These are phyloP conservation scores for Cuniculus paca DNA, from an alignment of 2,797 vertebrate species.

Conservation along the genomic window DNA sequence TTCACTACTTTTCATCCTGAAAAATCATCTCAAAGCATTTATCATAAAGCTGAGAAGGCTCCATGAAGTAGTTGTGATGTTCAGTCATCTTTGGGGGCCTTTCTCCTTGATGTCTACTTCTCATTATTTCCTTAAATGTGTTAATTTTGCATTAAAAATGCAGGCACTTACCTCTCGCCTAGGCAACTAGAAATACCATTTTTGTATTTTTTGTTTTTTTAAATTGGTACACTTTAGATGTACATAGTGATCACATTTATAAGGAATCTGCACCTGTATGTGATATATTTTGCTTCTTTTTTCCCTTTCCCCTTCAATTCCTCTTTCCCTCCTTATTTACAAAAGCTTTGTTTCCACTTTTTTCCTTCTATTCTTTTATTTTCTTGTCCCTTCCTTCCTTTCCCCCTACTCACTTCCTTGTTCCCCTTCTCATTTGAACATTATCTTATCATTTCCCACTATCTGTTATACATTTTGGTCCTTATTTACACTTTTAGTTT, in stretches of 20 bases:
- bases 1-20: neutral
- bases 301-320: too few species aligned
- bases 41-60: neutral
- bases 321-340: too few species aligned
- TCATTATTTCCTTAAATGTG: neutral
- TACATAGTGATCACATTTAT: neutral
- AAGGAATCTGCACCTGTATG: too few species aligned
- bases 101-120: neutral
- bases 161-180: neutral
- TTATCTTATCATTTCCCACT: neutral
- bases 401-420: neutral
- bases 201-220: neutral
- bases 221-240: neutral
- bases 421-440: neutral
- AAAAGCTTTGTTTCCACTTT: too few species aligned
- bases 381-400: neutral
- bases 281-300: too few species aligned
- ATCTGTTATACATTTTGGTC: neutral
- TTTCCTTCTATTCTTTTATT: too few species aligned
- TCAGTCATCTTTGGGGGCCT: neutral
- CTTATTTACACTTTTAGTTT: too few species aligned
- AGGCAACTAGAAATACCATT: neutral
- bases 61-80: neutral
- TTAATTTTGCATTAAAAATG: conserved; percentile 1
- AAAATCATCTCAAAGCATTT: neutral